phyloP scores from a whole-genome alignment of 1,140 invertebrate genomes.

The Drosophila mojavensis region DNA sequence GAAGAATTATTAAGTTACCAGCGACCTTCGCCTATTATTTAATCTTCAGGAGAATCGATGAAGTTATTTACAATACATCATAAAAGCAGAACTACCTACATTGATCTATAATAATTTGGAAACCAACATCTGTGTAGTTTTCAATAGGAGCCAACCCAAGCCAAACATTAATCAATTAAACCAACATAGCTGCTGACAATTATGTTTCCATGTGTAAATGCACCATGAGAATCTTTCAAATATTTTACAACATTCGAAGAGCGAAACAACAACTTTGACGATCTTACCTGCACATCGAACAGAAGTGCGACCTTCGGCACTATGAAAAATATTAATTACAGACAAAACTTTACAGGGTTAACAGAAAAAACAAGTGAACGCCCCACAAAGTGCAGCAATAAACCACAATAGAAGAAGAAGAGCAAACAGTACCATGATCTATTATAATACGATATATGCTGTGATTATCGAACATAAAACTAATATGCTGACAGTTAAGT shows the following conservation, averaged over 20 bases:
- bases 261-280: no score
- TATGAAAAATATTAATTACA: constrained; percentile 17
- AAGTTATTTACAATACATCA: no score
- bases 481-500: constrained; percentile 56
- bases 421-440: constrained; percentile 11
- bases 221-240: not conserved
- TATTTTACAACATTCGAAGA: not conserved
- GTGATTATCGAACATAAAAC: constrained; percentile 47
- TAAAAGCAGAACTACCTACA: no score
- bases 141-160: not conserved
- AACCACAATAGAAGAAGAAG: constrained; percentile 8
- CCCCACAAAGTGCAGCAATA: constrained; percentile 39
- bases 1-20: no score
- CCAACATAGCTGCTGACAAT: constrained; percentile 1
- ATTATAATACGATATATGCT: constrained; percentile 45
- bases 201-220: constrained; percentile 1
- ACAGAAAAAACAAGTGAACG: constrained; percentile 1
- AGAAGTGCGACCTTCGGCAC: constrained; percentile 28
- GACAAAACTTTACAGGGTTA: constrained; percentile 13
- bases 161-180: not conserved
- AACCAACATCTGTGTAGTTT: no score
- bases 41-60: no score
- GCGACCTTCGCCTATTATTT: no score
- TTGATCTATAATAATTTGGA: no score
- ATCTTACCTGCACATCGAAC: constrained; percentile 2